Percentiles rank a stretch among this genome's conserved stretches.
These are phyloP conservation scores for Caenorhabditis sp. DNA, from an alignment of 2,888 invertebrate genomes.

Conservation along the genomic window DNA sequence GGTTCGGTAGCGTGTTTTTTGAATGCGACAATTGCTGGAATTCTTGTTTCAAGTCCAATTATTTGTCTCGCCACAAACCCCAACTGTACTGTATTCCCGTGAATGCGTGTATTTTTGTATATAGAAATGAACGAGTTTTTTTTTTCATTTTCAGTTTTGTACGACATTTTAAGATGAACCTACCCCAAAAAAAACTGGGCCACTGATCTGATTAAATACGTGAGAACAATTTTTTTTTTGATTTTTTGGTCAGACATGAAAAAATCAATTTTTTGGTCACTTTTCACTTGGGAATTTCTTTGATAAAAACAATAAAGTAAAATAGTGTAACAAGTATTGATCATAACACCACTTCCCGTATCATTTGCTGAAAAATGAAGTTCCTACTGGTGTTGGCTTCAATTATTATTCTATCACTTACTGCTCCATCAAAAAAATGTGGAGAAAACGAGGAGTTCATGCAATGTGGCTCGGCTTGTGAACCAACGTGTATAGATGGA, in stretches of 20 bases:
- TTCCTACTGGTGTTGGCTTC: not conserved
- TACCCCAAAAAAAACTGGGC: no score
- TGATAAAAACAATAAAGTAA: not conserved
- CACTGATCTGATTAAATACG: no score
- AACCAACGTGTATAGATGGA: conserved; percentile 28
- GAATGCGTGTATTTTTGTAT: not conserved
- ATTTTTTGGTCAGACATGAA: no score
- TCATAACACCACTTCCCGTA: not conserved
- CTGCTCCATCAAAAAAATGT: conserved; percentile 13
- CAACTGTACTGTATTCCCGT: conserved; percentile 20
- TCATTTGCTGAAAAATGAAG: not conserved
- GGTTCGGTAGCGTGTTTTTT: conserved; percentile 72
- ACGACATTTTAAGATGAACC: no score
- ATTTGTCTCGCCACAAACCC: conserved; percentile 17
- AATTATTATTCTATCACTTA: not conserved
- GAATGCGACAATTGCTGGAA: conserved; percentile 72
- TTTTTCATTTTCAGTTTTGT: no score
- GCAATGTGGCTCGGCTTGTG: conserved; percentile 29
- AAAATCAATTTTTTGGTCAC: no score
- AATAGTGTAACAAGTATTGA: not conserved
- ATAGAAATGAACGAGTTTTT: no score
- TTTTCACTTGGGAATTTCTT: no score
- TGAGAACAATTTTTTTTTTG: no score
- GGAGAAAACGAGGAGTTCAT: conserved; percentile 29
- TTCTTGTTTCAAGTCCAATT: conserved; percentile 17